These are phyloP conservation scores for Arvicanthis niloticus DNA, from an alignment of 2,113 vertebrate species.

Conservation along the genomic window DNA sequence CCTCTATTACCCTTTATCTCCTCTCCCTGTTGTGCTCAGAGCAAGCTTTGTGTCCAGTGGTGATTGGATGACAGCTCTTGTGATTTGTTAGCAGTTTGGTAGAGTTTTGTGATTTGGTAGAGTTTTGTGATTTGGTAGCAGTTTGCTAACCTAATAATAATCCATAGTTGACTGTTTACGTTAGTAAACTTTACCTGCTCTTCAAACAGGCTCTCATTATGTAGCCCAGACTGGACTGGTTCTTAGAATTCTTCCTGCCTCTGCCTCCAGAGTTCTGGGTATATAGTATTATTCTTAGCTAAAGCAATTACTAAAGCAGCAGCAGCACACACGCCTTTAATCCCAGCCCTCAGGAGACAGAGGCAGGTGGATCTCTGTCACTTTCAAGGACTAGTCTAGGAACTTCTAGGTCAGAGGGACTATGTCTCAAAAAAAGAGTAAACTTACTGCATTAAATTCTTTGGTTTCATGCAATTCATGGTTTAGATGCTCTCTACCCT, in stretches of 20 bases:
- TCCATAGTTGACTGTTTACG: too few species aligned
- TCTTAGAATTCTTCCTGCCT: not conserved
- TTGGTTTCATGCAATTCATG: slow-evolving; percentile 4
- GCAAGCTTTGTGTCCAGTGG: not conserved
- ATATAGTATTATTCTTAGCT: not conserved
- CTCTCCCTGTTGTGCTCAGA: not conserved
- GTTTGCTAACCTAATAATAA: not conserved
- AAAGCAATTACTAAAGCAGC: too few species aligned
- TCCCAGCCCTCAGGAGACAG: not conserved
- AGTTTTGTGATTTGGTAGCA: not conserved
- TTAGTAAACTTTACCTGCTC: not conserved
- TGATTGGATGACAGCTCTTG: not conserved
- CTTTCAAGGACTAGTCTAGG: not conserved
- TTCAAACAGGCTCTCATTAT: not conserved
- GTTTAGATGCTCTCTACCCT: slow-evolving; percentile 22
- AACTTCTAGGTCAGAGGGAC: not conserved
- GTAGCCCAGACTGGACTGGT: not conserved
- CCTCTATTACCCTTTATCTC: not conserved
- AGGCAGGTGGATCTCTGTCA: too few species aligned
- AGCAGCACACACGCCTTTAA: too few species aligned
- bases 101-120: not conserved
- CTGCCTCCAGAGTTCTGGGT: not conserved
- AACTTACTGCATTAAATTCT: not conserved
- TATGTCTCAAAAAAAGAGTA: not conserved
- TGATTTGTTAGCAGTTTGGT: not conserved